A percentile compares a stretch with the other conserved stretches of the same genome.
These are phyloP conservation scores for Drosophila nigricruria DNA, from an alignment of 2,888 invertebrate genomes.

Conservation along the genomic window DNA sequence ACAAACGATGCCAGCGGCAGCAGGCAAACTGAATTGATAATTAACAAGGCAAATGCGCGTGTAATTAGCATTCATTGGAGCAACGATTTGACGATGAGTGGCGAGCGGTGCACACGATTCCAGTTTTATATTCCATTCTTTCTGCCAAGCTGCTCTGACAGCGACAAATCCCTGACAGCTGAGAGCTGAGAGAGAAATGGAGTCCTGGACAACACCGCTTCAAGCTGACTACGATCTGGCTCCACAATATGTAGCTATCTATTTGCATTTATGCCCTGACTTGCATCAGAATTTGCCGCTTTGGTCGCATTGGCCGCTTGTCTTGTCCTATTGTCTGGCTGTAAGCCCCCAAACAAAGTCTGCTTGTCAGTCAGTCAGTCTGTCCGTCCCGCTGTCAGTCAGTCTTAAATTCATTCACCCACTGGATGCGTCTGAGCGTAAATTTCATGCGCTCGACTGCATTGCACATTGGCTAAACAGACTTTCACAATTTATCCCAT, in stretches of 20 bases:
- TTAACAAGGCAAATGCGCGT: slow-evolving; percentile 81
- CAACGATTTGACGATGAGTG: slow-evolving; percentile 32
- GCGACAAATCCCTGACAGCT: slow-evolving; percentile 38
- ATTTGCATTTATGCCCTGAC: slow-evolving; percentile 68
- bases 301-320: slow-evolving; percentile 32
- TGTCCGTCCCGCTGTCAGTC: slow-evolving; percentile 44
- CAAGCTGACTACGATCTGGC: slow-evolving; percentile 10
- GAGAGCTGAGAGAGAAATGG: slow-evolving; percentile 1
- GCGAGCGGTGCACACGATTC: slow-evolving; percentile 22
- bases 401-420: slow-evolving; percentile 66
- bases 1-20: slow-evolving; percentile 46
- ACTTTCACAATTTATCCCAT: slow-evolving; percentile 51
- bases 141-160: slow-evolving; percentile 28
- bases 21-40: slow-evolving; percentile 79
- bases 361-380: slow-evolving; percentile 12
- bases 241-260: slow-evolving; percentile 60
- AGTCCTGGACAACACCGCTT: background rate
- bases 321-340: slow-evolving; percentile 62
- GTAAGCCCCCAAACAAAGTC: slow-evolving; percentile 22
- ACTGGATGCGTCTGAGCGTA: slow-evolving; percentile 71
- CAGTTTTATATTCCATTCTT: background rate
- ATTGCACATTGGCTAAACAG: slow-evolving; percentile 59
- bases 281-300: slow-evolving; percentile 41
- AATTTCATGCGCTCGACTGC: slow-evolving; percentile 69
- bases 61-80: slow-evolving; percentile 80